Conservation (phyloP, 2,888 invertebrate genomes). For the Agrilus biguttatus region DNA sequence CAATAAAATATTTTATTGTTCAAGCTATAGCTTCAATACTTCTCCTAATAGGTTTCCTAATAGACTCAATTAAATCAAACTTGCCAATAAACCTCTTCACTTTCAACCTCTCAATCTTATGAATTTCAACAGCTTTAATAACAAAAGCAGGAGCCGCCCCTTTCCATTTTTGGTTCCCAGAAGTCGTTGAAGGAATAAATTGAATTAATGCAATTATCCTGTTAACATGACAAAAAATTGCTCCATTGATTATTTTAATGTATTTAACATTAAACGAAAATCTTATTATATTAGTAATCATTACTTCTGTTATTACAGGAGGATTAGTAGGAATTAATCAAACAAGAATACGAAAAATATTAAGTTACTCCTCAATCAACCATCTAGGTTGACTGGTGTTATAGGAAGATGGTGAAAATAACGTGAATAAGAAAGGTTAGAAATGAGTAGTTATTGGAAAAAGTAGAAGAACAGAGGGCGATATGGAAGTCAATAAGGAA, state of each 20-base stretch:
- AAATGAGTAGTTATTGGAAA: no score
- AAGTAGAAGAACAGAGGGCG: no score
- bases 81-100: constrained; percentile 5
- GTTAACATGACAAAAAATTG: constrained; percentile 51
- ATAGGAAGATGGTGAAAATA: no score
- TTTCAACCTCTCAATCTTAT: no score
- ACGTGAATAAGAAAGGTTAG: no score
- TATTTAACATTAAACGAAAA: background rate
- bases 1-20: constrained; percentile 44
- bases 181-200: constrained; percentile 41
- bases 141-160: constrained; percentile 44
- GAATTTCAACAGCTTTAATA: constrained; percentile 26
- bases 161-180: constrained; percentile 45
- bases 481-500: no score
- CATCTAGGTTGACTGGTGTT: constrained; percentile 48
- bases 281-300: constrained; percentile 27
- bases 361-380: constrained; percentile 49
- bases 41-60: constrained; percentile 34
- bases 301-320: constrained; percentile 35
- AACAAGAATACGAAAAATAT: constrained; percentile 35
- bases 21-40: constrained; percentile 44
- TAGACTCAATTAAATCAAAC: constrained; percentile 24
- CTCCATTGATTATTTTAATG: constrained; percentile 41
- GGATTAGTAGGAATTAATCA: constrained; percentile 37
- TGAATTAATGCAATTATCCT: constrained; percentile 42